phyloP scores from a whole-genome alignment of 2,113 vertebrate species.

The Grallaria varia region DNA sequence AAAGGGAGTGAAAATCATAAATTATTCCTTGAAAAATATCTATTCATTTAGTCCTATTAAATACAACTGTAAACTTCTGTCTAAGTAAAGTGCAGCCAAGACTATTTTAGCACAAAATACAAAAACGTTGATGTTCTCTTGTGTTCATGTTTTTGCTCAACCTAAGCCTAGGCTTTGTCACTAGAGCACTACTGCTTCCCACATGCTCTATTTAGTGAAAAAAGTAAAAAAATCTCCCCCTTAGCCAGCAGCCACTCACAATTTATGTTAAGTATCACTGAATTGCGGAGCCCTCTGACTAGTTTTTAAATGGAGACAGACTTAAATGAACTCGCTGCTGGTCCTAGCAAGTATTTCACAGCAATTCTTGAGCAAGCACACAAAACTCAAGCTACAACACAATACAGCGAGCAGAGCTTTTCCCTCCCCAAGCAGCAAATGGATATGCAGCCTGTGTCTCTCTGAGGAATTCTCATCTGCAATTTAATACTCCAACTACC shows the following conservation, averaged over 20 bases:
- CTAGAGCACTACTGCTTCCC: neutral
- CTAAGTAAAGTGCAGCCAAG: neutral
- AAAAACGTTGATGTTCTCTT: fast-evolving
- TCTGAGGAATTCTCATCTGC: neutral
- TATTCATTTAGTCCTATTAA: slow-evolving; percentile 28
- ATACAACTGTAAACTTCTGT: neutral
- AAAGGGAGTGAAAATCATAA: slow-evolving; percentile 22
- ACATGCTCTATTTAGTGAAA: neutral
- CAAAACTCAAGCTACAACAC: neutral
- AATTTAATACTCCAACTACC: neutral
- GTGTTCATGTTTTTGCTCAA: neutral
- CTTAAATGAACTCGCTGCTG: neutral
- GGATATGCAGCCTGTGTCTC: neutral
- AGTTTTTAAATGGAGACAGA: neutral
- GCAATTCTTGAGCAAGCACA: neutral
- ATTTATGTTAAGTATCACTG: neutral
- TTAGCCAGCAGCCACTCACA: neutral
- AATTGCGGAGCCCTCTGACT: neutral
- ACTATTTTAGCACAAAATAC: neutral
- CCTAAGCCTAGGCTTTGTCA: neutral
- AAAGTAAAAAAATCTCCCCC: neutral
- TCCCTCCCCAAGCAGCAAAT: neutral
- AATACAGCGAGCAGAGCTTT: neutral
- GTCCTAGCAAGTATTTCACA: neutral
- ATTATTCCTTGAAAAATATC: slow-evolving; percentile 32